A percentile compares a stretch with the other conserved stretches of the same genome.
These are phyloP conservation scores for Chrysogorgia sp. DNA, from an alignment of 92 coral and sea anemone species.

Conservation along the genomic window DNA sequence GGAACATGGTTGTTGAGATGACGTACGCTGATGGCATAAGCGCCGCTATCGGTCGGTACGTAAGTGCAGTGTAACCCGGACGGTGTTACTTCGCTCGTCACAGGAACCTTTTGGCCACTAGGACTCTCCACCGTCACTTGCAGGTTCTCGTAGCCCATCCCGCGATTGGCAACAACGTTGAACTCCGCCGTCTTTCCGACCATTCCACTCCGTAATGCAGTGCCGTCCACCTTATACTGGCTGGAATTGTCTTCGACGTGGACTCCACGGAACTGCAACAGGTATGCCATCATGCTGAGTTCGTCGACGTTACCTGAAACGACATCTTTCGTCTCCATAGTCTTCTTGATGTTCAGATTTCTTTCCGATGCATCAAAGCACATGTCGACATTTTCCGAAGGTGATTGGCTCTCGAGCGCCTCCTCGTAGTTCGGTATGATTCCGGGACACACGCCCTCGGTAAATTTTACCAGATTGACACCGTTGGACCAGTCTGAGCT, in stretches of 20 bases:
- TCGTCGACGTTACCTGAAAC: slow-evolving; percentile 85
- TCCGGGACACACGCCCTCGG: slow-evolving; percentile 84
- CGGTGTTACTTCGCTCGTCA: slow-evolving; percentile 60
- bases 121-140: slow-evolving; percentile 76
- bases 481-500: slow-evolving; percentile 96
- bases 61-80: slow-evolving; percentile 66
- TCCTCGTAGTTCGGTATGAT: slow-evolving; percentile 80
- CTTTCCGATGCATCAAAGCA: slow-evolving; percentile 74
- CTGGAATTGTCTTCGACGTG: slow-evolving; percentile 77
- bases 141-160: slow-evolving; percentile 72
- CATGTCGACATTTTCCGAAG: slow-evolving; percentile 63
- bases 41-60: slow-evolving; percentile 71
- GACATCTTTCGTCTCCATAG: slow-evolving; percentile 77
- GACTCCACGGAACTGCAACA: slow-evolving; percentile 67
- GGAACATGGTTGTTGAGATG: slow-evolving; percentile 87
- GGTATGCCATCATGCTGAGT: slow-evolving; percentile 89
- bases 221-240: slow-evolving; percentile 80
- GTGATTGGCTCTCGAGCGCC: slow-evolving; percentile 69
- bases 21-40: slow-evolving; percentile 68
- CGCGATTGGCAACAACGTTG: slow-evolving; percentile 75
- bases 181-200: slow-evolving; percentile 82
- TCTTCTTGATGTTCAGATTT: slow-evolving; percentile 75
- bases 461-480: slow-evolving; percentile 65
- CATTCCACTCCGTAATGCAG: slow-evolving; percentile 79
- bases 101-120: slow-evolving; percentile 57